These are phyloP conservation scores for Tamias sibiricus DNA, from an alignment of 2,113 vertebrate genomes.

Conservation along the genomic window DNA sequence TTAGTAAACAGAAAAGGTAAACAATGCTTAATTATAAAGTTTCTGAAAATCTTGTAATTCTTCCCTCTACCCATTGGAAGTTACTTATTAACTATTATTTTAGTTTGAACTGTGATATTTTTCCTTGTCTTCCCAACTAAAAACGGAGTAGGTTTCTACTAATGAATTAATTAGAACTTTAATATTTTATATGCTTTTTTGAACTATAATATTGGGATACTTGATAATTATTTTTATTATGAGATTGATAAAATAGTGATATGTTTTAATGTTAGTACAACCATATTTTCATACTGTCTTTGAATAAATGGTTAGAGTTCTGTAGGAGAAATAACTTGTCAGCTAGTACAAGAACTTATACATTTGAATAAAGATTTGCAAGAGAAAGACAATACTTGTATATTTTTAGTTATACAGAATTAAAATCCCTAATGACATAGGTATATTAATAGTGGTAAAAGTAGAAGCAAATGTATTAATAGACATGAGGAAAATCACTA, in stretches of 20 bases:
- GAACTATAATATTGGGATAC: slow-evolving; percentile 97
- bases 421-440: neutral
- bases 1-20: slow-evolving; percentile 85
- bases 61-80: slow-evolving; percentile 86
- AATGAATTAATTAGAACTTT: slow-evolving; percentile 90
- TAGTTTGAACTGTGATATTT: slow-evolving; percentile 89
- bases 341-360: slow-evolving; percentile 90
- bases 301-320: slow-evolving; percentile 89
- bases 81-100: slow-evolving; percentile 93
- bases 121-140: slow-evolving; percentile 41
- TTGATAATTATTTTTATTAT: slow-evolving; percentile 94
- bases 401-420: no score
- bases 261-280: slow-evolving; percentile 95
- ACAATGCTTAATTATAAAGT: slow-evolving; percentile 86
- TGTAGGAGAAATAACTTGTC: slow-evolving; percentile 93
- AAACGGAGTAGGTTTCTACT: slow-evolving; percentile 87
- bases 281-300: slow-evolving; percentile 97
- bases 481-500: slow-evolving; percentile 2
- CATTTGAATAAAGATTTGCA: slow-evolving; percentile 90
- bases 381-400: neutral
- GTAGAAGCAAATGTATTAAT: neutral
- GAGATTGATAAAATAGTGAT: slow-evolving; percentile 91
- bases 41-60: slow-evolving; percentile 89
- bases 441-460: neutral
- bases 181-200: slow-evolving; percentile 97